Conservation (phyloP, 2,797 vertebrate genomes). For the Chelmon rostratus region DNA sequence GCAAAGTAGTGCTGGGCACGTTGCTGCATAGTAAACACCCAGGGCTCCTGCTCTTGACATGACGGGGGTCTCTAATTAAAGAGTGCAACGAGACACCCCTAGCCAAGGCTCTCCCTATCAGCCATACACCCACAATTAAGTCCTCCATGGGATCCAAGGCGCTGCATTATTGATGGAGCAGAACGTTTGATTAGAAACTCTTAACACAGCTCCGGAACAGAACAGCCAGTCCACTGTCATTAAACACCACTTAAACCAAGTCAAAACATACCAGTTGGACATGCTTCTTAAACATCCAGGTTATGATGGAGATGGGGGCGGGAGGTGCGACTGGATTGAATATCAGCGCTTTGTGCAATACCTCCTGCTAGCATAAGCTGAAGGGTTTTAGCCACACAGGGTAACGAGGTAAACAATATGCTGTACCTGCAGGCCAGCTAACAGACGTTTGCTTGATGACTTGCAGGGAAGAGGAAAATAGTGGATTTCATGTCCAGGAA, state of each 20-base stretch:
- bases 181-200: constrained; percentile 86
- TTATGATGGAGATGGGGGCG: constrained; percentile 69
- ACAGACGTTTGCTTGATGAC: constrained; percentile 67
- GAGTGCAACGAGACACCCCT: constrained; percentile 81
- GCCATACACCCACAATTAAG: constrained; percentile 83
- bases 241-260: constrained; percentile 86
- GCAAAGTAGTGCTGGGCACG: constrained; percentile 72
- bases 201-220: constrained; percentile 82
- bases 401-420: constrained; percentile 63
- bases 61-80: constrained; percentile 85
- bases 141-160: constrained; percentile 78
- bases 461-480: constrained; percentile 63
- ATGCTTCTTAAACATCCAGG: constrained; percentile 81
- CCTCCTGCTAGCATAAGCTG: constrained; percentile 49
- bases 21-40: constrained; percentile 76
- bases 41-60: constrained; percentile 74
- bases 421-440: constrained; percentile 64
- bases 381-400: constrained; percentile 48
- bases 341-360: constrained; percentile 70
- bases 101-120: constrained; percentile 77
- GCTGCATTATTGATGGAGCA: constrained; percentile 87
- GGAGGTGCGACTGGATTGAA: constrained; percentile 69
- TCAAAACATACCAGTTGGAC: constrained; percentile 84
- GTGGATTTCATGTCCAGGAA: constrained; percentile 73
- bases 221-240: constrained; percentile 83